These are phyloP conservation scores for Pituophis catenifer DNA, from an alignment of 2,113 vertebrate genomes.

Conservation along the genomic window DNA sequence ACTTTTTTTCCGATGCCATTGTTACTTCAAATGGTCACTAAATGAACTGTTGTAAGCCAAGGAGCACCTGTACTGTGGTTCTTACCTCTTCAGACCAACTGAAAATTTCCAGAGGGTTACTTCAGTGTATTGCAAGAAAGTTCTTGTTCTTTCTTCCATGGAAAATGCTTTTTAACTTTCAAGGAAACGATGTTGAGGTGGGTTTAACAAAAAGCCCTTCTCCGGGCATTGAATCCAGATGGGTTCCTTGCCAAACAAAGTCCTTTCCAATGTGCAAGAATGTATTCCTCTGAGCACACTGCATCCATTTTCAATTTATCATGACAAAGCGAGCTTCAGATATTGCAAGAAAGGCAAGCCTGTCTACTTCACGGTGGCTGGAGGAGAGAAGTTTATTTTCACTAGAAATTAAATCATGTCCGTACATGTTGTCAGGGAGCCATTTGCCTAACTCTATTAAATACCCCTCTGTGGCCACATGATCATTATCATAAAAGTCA, in stretches of 20 bases:
- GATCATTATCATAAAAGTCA: slow-evolving; percentile 19
- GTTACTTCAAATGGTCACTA: background rate
- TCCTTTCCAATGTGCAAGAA: fast-evolving
- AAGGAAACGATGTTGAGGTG: background rate
- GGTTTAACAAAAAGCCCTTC: background rate
- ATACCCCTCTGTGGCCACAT: slow-evolving; percentile 9
- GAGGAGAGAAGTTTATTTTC: background rate
- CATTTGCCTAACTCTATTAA: background rate
- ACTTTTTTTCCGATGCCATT: background rate
- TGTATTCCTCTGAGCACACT: background rate
- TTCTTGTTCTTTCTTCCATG: background rate
- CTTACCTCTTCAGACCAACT: background rate
- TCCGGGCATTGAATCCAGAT: background rate
- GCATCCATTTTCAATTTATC: background rate
- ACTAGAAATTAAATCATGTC: slow-evolving; percentile 8
- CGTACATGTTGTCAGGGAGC: background rate
- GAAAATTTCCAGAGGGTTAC: background rate
- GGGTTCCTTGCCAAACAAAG: background rate
- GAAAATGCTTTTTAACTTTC: no score
- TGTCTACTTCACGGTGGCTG: background rate
- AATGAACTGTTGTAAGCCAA: background rate
- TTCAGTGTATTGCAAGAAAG: background rate
- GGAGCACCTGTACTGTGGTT: background rate
- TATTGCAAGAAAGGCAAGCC: background rate
- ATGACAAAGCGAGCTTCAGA: background rate